These are phyloP conservation scores for Epinotia demarniana DNA, from an alignment of 2,888 invertebrate genomes.

Conservation along the genomic window DNA sequence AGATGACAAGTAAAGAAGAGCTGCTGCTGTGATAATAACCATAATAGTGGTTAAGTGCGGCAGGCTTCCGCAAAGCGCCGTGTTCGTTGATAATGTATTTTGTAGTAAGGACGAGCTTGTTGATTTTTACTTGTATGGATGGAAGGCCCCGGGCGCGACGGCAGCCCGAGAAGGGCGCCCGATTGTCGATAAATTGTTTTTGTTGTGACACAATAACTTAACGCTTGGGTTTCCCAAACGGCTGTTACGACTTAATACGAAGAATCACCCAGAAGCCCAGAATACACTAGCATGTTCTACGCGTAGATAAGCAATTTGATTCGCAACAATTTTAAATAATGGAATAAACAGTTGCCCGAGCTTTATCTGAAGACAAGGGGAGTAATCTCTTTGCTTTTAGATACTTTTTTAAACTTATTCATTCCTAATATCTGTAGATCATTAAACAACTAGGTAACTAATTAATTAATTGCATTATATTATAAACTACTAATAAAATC, in stretches of 20 bases:
- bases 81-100: slow-evolving; percentile 71
- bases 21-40: slow-evolving; percentile 65
- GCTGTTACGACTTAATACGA: slow-evolving; percentile 45
- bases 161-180: slow-evolving; percentile 60
- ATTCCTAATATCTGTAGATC: too few species aligned
- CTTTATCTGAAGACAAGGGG: not conserved
- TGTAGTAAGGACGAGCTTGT: slow-evolving; percentile 61
- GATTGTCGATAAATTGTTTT: slow-evolving; percentile 71
- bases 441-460: too few species aligned
- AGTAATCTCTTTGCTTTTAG: not conserved
- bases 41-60: slow-evolving; percentile 56
- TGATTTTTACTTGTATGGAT: slow-evolving; percentile 67
- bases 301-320: slow-evolving; percentile 19
- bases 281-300: slow-evolving; percentile 29
- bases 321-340: not conserved
- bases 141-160: slow-evolving; percentile 55
- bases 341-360: not conserved
- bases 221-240: slow-evolving; percentile 53
- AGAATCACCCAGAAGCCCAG: slow-evolving; percentile 35
- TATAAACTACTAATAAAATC: too few species aligned
- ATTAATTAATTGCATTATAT: too few species aligned
- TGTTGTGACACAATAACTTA: slow-evolving; percentile 69
- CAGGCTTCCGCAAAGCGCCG: slow-evolving; percentile 74
- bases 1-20: slow-evolving; percentile 62
- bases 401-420: too few species aligned